Evolutionary conservation across 2,888 invertebrate species (phyloP).

Genomic region (Panopea generosa): DNA sequence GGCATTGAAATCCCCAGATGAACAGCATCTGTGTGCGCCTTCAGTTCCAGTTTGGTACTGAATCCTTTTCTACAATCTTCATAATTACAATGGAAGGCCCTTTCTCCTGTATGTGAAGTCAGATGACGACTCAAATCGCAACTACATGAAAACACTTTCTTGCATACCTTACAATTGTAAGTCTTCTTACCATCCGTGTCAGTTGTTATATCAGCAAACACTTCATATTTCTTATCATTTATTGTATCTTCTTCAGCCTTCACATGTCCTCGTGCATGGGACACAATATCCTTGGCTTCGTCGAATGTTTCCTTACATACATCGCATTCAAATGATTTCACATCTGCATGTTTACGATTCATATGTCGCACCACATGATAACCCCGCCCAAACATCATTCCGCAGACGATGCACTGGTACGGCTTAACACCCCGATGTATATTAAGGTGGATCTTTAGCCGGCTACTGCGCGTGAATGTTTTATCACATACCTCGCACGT

Average conservation of each 20-base stretch:
- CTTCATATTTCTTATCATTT: neutral
- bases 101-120: no score
- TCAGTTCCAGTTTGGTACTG: neutral
- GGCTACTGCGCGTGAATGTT: slow-evolving; percentile 16
- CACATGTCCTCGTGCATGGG: slow-evolving; percentile 23
- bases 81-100: neutral
- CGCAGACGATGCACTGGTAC: slow-evolving; percentile 40
- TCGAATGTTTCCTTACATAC: slow-evolving; percentile 29
- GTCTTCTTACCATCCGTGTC: neutral
- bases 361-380: slow-evolving; percentile 53
- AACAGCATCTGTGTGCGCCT: neutral
- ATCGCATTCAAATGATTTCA: slow-evolving; percentile 27
- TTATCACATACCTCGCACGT: slow-evolving; percentile 42
- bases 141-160: neutral
- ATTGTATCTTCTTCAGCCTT: slow-evolving; percentile 2
- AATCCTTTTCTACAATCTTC: neutral
- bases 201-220: no score
- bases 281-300: slow-evolving; percentile 33
- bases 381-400: slow-evolving; percentile 25
- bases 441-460: slow-evolving; percentile 20
- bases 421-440: slow-evolving; percentile 30
- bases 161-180: slow-evolving; percentile 12
- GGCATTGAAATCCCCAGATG: no score
- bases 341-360: slow-evolving; percentile 25
- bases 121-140: no score